Base-by-base conservation (phyloP, 1,140 invertebrate genomes). In the Euura lappo region DNA sequence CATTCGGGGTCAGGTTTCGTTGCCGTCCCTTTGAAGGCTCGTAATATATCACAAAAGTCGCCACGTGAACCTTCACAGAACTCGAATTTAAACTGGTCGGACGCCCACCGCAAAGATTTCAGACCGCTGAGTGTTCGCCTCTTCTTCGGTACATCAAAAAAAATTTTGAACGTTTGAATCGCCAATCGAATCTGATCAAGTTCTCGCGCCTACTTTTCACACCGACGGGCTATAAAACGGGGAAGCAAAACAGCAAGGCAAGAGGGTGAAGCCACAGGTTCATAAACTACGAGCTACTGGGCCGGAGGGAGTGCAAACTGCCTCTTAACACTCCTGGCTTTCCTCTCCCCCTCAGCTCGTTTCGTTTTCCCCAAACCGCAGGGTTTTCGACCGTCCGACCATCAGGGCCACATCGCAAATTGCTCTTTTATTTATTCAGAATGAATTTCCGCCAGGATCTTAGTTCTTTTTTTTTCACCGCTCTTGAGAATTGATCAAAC, bases 271-370 rank as follows among this genome's bases (percentile, higher is more conserved):
- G 81, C 81, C 79, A 82, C 81, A 82, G 81, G 81, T 82, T 82
- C 79, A 82, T 82, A 82, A 82, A 82, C 81, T 82, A 82, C 79
- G 79, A 77, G 76, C 75, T 71, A 70, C 75, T 68, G 67, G 76
- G 76, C 75, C 75, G 76, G 77, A 70, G 1, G 51, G 71, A 51
- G 71, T 45, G 68, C 69, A 74, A 75, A 73, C 79, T 78, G 77
- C 77, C 79, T 82, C 79, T 82, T 81, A 79, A 82, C 80, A 78
- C 74, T 72, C 70, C 65, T 11, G 6, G 10, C 69, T 7, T 10
- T 46, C 44, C 13, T 8, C 44, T 13, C 28, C 28, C 44, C 44
- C 66, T 68, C 66, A 42, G 66, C 28, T 68, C 8, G 28, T 11
- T 68, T 68, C 44, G 66, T 44, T 28, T 68, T 68, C 42, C 66